Evolutionary conservation across 1,140 invertebrate species (phyloP).

Genomic region (Aporrectodea caliginosa): DNA sequence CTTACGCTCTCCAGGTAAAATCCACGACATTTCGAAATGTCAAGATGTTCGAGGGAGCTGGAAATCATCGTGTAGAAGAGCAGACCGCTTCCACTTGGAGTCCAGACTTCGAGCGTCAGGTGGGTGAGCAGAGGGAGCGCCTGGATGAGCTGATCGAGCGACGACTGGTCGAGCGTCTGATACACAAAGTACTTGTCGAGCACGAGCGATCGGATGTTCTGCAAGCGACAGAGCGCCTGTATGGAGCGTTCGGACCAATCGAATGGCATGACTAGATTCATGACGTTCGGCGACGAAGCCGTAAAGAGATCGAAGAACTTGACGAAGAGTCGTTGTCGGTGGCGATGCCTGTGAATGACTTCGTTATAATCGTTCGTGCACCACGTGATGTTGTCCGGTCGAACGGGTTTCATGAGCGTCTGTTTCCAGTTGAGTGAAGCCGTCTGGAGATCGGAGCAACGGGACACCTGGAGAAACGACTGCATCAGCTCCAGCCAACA

Average conservation of each 20-base stretch:
- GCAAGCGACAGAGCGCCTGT: conserved; percentile 40
- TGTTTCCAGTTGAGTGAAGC: conserved; percentile 51
- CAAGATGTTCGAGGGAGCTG: conserved; percentile 42
- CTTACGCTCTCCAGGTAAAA: conserved; percentile 44
- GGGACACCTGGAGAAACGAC: conserved; percentile 36
- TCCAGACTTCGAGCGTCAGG: conserved; percentile 51
- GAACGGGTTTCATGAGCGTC: conserved; percentile 46
- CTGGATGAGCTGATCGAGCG: conserved; percentile 40
- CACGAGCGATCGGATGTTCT: conserved; percentile 44
- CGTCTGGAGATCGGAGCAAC: conserved; percentile 38
- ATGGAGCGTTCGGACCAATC: conserved; percentile 49
- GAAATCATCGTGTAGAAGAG: conserved; percentile 40
- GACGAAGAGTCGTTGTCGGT: conserved; percentile 43
- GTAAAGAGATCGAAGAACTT: conserved; percentile 47
- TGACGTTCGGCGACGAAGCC: conserved; percentile 39
- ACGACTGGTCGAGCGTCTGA: conserved; percentile 41
- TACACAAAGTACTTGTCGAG: conserved; percentile 51
- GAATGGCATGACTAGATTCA: conserved; percentile 50
- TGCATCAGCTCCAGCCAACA: conserved; percentile 42
- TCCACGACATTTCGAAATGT: conserved; percentile 47
- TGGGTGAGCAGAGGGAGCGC: conserved; percentile 33
- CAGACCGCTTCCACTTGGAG: conserved; percentile 42
- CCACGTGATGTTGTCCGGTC: conserved; percentile 37
- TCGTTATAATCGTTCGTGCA: conserved; percentile 35
- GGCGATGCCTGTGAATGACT: conserved; percentile 39